phyloP scores from a whole-genome alignment of 2,888 invertebrate genomes.

The Chironomus tentans region DNA sequence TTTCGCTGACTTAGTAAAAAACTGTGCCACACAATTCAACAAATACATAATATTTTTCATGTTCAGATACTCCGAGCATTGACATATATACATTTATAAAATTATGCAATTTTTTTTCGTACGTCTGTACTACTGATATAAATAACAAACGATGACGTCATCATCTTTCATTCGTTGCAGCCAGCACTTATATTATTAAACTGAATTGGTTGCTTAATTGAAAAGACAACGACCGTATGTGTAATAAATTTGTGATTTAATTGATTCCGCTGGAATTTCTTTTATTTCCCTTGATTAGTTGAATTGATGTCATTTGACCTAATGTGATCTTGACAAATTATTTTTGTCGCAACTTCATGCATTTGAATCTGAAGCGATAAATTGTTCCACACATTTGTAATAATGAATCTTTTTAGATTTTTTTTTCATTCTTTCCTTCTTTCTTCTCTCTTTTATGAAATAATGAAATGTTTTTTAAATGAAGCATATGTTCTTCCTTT shows the following conservation, averaged over 20 bases:
- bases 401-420: too few relatives aligned
- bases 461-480: too few relatives aligned
- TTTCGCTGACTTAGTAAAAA: conserved; percentile 32
- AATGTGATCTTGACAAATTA: conserved; percentile 23
- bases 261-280: conserved; percentile 23
- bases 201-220: background rate
- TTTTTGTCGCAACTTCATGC: background rate
- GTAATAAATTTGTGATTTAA: conserved; percentile 17
- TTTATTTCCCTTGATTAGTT: conserved; percentile 39
- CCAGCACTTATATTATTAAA: background rate
- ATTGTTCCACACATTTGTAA: too few relatives aligned
- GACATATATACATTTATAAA: conserved; percentile 18
- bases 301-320: conserved; percentile 44
- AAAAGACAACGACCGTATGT: conserved; percentile 11
- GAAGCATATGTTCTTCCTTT: too few relatives aligned
- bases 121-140: background rate
- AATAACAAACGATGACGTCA: conserved; percentile 13
- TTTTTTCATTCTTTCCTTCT: too few relatives aligned
- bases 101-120: conserved; percentile 6
- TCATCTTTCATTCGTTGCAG: background rate
- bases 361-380: background rate
- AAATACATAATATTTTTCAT: conserved; percentile 25
- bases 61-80: conserved; percentile 14
- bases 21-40: conserved; percentile 28
- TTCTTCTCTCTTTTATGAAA: too few relatives aligned